Evolutionary conservation across 2,888 invertebrate genomes (phyloP).

Genomic region (Herminia tarsipennalis): DNA sequence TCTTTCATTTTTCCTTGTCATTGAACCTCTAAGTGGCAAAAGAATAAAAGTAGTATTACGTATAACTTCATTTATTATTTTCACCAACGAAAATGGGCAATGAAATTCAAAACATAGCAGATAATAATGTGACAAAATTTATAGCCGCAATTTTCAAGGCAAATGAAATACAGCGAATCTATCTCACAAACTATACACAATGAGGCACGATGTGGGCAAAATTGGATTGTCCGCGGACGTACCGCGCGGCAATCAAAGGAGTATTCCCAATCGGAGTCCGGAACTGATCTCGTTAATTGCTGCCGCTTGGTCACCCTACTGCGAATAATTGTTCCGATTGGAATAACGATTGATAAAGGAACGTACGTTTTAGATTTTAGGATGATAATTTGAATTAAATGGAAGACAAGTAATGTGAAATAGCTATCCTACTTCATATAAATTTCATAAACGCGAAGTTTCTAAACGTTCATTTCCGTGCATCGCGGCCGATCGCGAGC

Average conservation of each 20-base stretch:
- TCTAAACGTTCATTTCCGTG: no score
- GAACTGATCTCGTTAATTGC: slow-evolving; percentile 46
- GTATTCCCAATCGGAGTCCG: slow-evolving; percentile 38
- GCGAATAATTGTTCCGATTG: slow-evolving; percentile 36
- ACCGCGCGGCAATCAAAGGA: slow-evolving; percentile 46
- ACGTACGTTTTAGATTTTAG: not conserved
- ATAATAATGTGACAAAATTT: slow-evolving; percentile 13
- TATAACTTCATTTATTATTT: no score
- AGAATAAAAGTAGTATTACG: no score
- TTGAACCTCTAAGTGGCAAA: no score
- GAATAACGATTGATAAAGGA: slow-evolving; percentile 24
- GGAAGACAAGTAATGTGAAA: no score
- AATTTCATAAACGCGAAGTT: no score
- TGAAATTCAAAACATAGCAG: not conserved
- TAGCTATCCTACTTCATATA: no score
- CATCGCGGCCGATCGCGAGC: no score
- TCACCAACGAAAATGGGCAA: not conserved
- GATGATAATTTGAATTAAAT: no score
- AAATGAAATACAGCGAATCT: slow-evolving; percentile 28
- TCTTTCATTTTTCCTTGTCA: no score
- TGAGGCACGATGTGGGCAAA: slow-evolving; percentile 30
- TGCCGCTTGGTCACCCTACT: slow-evolving; percentile 37
- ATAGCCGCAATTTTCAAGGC: slow-evolving; percentile 29
- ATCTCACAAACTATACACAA: slow-evolving; percentile 27
- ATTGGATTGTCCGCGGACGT: slow-evolving; percentile 43